Conservation (phyloP, 2,888 invertebrate species). For the Pycnomerus fuliginosus region DNA sequence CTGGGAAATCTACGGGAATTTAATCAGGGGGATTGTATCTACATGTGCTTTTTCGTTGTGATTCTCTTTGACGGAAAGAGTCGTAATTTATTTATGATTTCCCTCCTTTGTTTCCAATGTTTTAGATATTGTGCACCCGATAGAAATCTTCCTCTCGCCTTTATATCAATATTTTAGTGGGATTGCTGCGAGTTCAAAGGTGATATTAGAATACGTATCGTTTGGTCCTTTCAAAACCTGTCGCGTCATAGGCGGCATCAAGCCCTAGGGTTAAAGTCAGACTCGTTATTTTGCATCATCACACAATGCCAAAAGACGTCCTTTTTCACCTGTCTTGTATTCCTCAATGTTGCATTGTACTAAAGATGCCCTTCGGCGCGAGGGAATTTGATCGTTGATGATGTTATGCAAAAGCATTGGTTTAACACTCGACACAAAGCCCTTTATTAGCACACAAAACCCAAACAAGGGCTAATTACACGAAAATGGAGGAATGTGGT, state of each 20-base stretch:
- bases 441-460: too few relatives aligned
- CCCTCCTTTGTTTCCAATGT: conserved; percentile 23
- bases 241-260: conserved; percentile 7
- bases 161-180: conserved; percentile 27
- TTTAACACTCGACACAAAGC: conserved; percentile 1
- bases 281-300: conserved; percentile 12
- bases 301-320: too few relatives aligned
- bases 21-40: conserved; percentile 11
- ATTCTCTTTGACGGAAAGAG: conserved; percentile 21
- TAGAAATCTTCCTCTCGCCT: conserved; percentile 27
- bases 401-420: too few relatives aligned
- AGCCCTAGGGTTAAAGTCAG: conserved; percentile 5
- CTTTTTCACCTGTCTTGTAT: conserved; percentile 16
- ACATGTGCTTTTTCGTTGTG: conserved; percentile 13
- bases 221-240: conserved; percentile 12
- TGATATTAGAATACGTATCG: conserved; percentile 20
- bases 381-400: too few relatives aligned
- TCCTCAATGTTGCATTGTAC: too few relatives aligned
- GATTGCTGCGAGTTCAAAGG: conserved; percentile 23
- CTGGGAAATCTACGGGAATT: conserved; percentile 21
- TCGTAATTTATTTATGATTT: conserved; percentile 25
- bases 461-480: too few relatives aligned
- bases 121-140: conserved; percentile 13
- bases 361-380: too few relatives aligned
- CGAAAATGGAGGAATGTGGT: too few relatives aligned